A percentile compares a stretch with the other conserved stretches of the same genome.
These are phyloP conservation scores for Brachyistius frenatus DNA, from an alignment of 2,113 vertebrate genomes.

Conservation along the genomic window DNA sequence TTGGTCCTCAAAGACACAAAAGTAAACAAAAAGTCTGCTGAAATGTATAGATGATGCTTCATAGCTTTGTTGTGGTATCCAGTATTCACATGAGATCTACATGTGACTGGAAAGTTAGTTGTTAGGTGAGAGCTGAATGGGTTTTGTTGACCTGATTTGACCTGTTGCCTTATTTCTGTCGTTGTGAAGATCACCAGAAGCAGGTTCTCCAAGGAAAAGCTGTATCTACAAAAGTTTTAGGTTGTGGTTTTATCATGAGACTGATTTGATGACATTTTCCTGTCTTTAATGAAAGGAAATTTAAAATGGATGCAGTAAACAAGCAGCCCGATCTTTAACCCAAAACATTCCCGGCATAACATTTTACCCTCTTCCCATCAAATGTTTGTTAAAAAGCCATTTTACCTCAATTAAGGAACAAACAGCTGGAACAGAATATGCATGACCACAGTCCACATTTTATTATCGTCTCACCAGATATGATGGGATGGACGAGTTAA, in stretches of 20 bases:
- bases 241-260: conserved; percentile 35
- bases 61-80: conserved; percentile 25
- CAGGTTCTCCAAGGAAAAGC: background rate
- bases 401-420: conserved; percentile 32
- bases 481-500: conserved; percentile 85
- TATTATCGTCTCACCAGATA: conserved; percentile 74
- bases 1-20: conserved; percentile 48
- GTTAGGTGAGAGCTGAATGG: background rate
- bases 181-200: background rate
- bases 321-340: conserved; percentile 22
- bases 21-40: conserved; percentile 35
- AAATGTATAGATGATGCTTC: conserved; percentile 32
- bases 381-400: conserved; percentile 34
- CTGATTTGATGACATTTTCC: conserved; percentile 18
- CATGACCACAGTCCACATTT: conserved; percentile 35
- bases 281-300: conserved; percentile 2
- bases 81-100: conserved; percentile 12
- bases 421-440: conserved; percentile 1
- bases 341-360: conserved; percentile 18
- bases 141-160: background rate
- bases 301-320: conserved; percentile 29
- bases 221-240: background rate
- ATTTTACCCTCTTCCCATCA: conserved; percentile 6
- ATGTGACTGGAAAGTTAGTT: conserved; percentile 2
- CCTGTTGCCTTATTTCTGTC: background rate